Conservation (phyloP, 2,113 vertebrate species). For the Ovis aries region ARS-UI_Ramb_v3.0 NC_056063.1:33441501-33442000, state of each 20-base stretch:
- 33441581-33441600: not conserved
- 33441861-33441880: not conserved
- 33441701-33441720: not conserved
- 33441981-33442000: not conserved
- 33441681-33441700: not conserved
- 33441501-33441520: not conserved
- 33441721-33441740: not conserved
- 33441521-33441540: not conserved
- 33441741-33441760: not conserved
- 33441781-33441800: not conserved
- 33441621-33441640: constrained; percentile 1
- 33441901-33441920: not conserved
- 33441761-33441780: not conserved
- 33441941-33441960: not conserved
- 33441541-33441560: not conserved
- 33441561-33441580: not conserved
- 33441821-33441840: not conserved
- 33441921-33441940: not conserved
- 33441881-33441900: not conserved
- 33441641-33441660: not conserved
- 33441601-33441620: not conserved
- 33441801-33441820: not conserved
- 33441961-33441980: not conserved
- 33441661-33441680: not conserved
- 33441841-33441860: not conserved